Percentiles rank a stretch among this genome's conserved stretches.
These are phyloP conservation scores for Zosterops pallidus DNA, from an alignment of 2,113 vertebrate species.

Conservation along the genomic window DNA sequence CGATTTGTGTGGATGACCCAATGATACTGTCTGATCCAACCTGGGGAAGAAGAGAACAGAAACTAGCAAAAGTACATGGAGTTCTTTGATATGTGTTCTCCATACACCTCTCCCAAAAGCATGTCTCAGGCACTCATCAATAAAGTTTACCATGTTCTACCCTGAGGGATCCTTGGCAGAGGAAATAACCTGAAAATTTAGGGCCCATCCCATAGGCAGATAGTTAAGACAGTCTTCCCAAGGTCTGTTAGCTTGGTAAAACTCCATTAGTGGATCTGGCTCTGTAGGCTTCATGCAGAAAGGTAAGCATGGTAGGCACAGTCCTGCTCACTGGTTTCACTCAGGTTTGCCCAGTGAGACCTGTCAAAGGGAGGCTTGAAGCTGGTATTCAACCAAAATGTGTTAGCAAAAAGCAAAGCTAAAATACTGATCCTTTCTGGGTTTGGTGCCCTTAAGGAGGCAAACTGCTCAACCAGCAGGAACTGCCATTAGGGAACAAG, in stretches of 20 bases:
- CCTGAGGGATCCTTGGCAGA: neutral
- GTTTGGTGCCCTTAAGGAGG: neutral
- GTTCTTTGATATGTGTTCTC: rapidly evolving
- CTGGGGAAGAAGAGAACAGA: slow-evolving; percentile 66
- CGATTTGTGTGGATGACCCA: slow-evolving; percentile 84
- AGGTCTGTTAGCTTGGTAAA: neutral
- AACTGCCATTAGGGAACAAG: neutral
- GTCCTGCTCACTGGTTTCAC: neutral
- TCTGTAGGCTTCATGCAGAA: neutral
- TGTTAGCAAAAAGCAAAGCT: neutral
- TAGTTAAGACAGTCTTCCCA: neutral
- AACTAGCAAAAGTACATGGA: neutral
- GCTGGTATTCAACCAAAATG: neutral
- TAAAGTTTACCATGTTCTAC: neutral
- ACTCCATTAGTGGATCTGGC: neutral
- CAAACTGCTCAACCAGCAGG: neutral
- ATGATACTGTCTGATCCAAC: slow-evolving; percentile 91
- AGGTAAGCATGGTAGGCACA: neutral
- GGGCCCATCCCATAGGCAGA: neutral
- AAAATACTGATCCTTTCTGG: neutral
- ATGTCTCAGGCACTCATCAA: neutral
- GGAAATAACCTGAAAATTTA: neutral
- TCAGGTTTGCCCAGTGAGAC: neutral
- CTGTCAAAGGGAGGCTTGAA: neutral
- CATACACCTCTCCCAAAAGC: neutral